Conservation (phyloP, 2,113 vertebrate species). For the Podilymbus podiceps region DNA sequence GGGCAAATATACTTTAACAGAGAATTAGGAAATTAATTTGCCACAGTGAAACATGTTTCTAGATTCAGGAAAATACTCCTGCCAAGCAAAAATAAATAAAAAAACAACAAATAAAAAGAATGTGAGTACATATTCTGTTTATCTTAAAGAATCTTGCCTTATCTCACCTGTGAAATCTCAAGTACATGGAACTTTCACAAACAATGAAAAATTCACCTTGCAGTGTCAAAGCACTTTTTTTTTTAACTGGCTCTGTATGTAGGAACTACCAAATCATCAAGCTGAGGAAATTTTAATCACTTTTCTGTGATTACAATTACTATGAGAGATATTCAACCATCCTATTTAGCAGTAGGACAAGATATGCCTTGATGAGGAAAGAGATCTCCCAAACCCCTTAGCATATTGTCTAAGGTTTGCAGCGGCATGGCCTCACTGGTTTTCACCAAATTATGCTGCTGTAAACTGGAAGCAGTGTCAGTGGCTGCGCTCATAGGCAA, state of each 20-base stretch:
- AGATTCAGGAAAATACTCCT: neutral
- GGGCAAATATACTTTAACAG: neutral
- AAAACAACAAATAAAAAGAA: neutral
- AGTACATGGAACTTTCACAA: neutral
- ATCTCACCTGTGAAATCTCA: neutral
- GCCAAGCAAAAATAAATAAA: neutral
- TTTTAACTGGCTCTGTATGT: neutral
- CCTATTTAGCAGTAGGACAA: neutral
- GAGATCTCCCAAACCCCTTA: neutral
- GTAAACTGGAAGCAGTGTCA: neutral
- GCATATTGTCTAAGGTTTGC: neutral
- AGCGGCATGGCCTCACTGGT: neutral
- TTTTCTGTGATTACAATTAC: neutral
- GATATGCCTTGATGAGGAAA: neutral
- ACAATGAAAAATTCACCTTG: neutral
- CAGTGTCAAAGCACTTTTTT: neutral
- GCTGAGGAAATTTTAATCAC: neutral
- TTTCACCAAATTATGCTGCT: neutral
- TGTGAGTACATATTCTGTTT: neutral
- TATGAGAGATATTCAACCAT: neutral
- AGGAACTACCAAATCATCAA: neutral
- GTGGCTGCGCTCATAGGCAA: neutral
- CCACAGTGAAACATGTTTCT: neutral
- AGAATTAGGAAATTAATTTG: neutral
- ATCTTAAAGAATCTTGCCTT: neutral